Percentiles rank a stretch among this genome's conserved stretches.
These are phyloP conservation scores for Macrostomum lignano DNA, from an alignment of 1,140 invertebrate species.

Conservation along the genomic window DNA sequence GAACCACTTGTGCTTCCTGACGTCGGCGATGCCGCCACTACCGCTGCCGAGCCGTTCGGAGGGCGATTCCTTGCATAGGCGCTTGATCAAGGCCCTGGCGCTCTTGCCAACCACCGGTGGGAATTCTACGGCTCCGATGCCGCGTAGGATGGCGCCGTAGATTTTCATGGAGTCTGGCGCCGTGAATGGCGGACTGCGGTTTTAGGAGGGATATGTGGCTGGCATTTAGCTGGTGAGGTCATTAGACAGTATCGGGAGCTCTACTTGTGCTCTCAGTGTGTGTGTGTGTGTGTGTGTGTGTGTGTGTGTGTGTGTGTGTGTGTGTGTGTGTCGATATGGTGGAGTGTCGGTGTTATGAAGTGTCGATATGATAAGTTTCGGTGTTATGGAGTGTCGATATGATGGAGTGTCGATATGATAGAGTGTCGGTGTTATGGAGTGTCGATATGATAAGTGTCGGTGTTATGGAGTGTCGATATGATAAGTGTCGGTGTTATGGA, in stretches of 20 bases:
- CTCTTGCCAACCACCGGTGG: conserved; percentile 36
- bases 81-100: conserved; percentile 19
- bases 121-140: conserved; percentile 72
- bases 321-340: no score
- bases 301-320: no score
- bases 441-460: no score
- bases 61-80: conserved; percentile 31
- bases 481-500: no score
- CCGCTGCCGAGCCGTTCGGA: conserved; percentile 83
- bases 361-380: no score
- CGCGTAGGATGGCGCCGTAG: conserved; percentile 83
- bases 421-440: no score
- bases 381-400: no score
- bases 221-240: conserved; percentile 8
- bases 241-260: conserved; percentile 15
- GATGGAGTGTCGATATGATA: no score
- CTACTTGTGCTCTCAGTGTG: no score
- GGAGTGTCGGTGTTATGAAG: no score
- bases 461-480: no score
- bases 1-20: conserved; percentile 66
- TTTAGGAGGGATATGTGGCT: background rate
- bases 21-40: conserved; percentile 78
- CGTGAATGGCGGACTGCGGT: conserved; percentile 50
- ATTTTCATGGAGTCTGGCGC: conserved; percentile 85
- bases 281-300: no score